Base-by-base conservation (phyloP, 2,888 invertebrate species). In the Phengaris arion region DNA sequence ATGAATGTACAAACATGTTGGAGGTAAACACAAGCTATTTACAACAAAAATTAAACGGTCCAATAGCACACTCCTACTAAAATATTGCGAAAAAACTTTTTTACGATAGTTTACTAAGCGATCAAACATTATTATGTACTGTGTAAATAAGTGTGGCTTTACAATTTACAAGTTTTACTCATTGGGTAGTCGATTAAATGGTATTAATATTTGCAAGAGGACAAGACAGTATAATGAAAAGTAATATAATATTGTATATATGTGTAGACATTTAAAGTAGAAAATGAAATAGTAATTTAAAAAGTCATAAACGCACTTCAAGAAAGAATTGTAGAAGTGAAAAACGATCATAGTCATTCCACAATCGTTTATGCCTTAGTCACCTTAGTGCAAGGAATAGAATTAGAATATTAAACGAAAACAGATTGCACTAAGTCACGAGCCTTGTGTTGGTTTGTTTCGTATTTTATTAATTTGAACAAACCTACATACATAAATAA, bases 151-250 rank as follows among this genome's bases (percentile, higher is more conserved):
- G 13, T 72, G 52, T 54, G 35, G 72, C 54, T 72, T 72, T 72
- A 72, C 72, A 72, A 72, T 72, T 72, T 72, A 72, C 72, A 72
- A 52, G 51, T 70, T 70, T 48, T 10, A 70, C 48, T 70, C 9
- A 52, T 45, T 35, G 12, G 5, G 72, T 12, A 72, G 52, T 72
- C 13, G 52, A 70, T 70, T 72, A 72, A 54, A 54, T 22, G 7
- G 12, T 52, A 72, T 69, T 54, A 52, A 54, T 22, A 52, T 72
- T 72, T 72, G 22, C 15, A 51, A 22, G 70, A 22, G 22, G 64
- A 64, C 9, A 35, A 22, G 64, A 10, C 6, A 5, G 64, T 59
- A 22, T 45, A 8, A 6, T 64, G 22, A 64, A 64, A 64, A 22
- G 64, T 64, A 35, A 6, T 22, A 22, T 22, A 64, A 22, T 64